Base-by-base conservation (phyloP, 1,140 invertebrate species). In the Temnothorax longispinosus region DNA sequence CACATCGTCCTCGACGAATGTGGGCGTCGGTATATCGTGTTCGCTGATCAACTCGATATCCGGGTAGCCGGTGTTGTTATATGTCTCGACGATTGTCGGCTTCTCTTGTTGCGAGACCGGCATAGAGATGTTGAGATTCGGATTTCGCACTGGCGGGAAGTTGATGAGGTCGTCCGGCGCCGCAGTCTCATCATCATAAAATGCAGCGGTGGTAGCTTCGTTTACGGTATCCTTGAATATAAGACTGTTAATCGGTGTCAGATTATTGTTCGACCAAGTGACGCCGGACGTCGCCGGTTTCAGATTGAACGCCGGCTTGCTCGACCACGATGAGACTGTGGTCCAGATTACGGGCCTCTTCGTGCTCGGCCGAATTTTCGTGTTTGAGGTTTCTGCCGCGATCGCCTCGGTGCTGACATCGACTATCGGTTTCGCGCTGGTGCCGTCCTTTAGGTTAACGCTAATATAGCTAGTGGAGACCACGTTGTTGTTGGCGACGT, bases 71-170 rank as follows among this genome's bases (percentile, higher is more conserved):
- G 96, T 96, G 41, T 96, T 96, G 69, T 96, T 97, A 75, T 93
- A 96, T 0, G 96, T 93, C 3, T 96, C 94, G 2, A 96, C 94
- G 35, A 96, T 94, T 0, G 94, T 95, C 6, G 94, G 94, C 44
- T 95, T 95, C 10, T 95, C 95, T 10, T 95, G 94, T 35, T 95
- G 94, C 21, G 90, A 90, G 15, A 86, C 88, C 2, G 96, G 95
- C 5, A 94, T 95, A 0, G 97, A 97, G 81, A 96, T 96, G 80
- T 98, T 98, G 0, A 98, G 94, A 94, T 97, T 97, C 0, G 98
- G 98, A 93, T 98, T 98, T 74, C 97, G 96, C 2, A 98, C 98
- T 0, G 98, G 98, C 44, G 98, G 98, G 94, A 98, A 98, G 87
- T 98, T 98, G 27, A 97, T 96, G 6, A 97, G 93, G 82, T 98